Evolutionary conservation across 2,888 invertebrate species (phyloP).

Genomic region (Rhaphigaster nebulosa): DNA sequence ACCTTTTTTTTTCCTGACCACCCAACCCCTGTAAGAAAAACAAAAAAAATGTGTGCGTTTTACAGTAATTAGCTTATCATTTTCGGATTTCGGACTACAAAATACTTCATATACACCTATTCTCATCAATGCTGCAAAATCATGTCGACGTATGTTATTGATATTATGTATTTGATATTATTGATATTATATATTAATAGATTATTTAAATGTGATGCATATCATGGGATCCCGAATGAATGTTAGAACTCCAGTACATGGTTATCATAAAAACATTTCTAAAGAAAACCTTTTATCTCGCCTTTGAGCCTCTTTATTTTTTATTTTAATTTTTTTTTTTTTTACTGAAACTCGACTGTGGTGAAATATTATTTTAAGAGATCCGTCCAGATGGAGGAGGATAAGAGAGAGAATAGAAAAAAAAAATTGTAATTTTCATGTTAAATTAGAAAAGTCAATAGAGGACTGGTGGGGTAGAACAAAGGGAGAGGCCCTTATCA

Average conservation of each 20-base stretch:
- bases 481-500: not conserved
- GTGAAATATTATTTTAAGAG: slow-evolving; percentile 11
- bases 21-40: no score
- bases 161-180: no score
- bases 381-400: not conserved
- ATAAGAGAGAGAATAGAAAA: not conserved
- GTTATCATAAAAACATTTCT: not conserved
- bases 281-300: not conserved
- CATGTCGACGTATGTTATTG: no score
- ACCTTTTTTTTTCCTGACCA: no score
- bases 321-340: not conserved
- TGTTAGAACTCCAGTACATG: not conserved
- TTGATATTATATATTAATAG: no score
- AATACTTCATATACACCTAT: no score
- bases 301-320: not conserved
- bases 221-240: not conserved
- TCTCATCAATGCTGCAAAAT: no score
- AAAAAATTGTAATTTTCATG: slow-evolving; percentile 10
- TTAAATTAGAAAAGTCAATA: slow-evolving; percentile 15
- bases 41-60: no score
- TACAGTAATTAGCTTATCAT: no score
- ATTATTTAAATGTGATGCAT: no score
- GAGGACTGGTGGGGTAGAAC: not conserved
- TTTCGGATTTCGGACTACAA: no score
- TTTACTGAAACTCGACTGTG: not conserved